These are phyloP conservation scores for Bambusicola thoracicus DNA, from an alignment of 2,113 vertebrate genomes.

Conservation along the genomic window DNA sequence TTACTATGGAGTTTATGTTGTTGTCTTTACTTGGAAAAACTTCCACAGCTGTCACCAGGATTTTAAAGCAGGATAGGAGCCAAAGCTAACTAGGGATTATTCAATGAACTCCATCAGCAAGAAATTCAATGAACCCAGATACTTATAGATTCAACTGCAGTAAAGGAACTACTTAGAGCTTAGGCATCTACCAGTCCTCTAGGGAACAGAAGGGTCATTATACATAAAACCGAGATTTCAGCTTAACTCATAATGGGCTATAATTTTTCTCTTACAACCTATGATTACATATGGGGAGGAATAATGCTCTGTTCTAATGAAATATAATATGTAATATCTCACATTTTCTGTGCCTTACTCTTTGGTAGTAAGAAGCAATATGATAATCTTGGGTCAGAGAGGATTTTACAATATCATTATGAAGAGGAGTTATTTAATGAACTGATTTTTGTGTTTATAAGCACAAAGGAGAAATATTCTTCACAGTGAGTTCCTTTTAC, in stretches of 20 bases:
- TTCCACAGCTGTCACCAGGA: neutral
- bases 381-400: neutral
- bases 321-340: neutral
- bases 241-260: neutral
- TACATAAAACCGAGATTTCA: neutral
- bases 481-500: neutral
- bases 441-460: neutral
- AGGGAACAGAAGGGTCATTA: neutral
- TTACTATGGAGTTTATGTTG: neutral
- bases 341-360: neutral
- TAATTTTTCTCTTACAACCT: neutral
- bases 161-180: neutral
- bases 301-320: neutral
- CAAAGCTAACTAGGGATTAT: neutral
- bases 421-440: neutral
- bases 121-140: neutral
- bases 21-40: neutral
- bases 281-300: neutral
- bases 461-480: neutral
- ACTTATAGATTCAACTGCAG: neutral
- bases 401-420: neutral
- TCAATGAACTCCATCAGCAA: neutral
- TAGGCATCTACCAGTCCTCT: neutral
- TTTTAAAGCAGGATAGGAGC: neutral
- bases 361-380: neutral